These are phyloP conservation scores for Corythoichthys intestinalis DNA, from an alignment of 2,113 vertebrate species.

Conservation along the genomic window DNA sequence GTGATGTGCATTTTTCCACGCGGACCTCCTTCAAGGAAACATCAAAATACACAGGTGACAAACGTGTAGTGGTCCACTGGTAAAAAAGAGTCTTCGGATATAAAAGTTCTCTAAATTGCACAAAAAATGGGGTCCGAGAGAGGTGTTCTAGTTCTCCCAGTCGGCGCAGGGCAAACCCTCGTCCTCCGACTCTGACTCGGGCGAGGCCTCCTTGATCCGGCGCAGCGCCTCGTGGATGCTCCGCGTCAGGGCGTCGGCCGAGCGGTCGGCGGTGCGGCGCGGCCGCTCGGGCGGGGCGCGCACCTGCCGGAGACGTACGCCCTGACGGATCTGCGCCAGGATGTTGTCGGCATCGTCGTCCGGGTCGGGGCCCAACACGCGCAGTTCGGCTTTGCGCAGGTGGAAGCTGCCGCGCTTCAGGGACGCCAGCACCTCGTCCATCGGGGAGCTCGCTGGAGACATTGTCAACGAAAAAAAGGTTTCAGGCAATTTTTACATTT, in stretches of 20 bases:
- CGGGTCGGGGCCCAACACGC: slow-evolving; percentile 86
- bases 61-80: background rate
- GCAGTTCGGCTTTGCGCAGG: slow-evolving; percentile 92
- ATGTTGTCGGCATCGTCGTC: slow-evolving; percentile 94
- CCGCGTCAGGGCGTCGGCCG: slow-evolving; percentile 87
- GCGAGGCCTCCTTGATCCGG: slow-evolving; percentile 96
- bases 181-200: slow-evolving; percentile 95
- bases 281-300: slow-evolving; percentile 78
- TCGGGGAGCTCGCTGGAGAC: slow-evolving; percentile 86
- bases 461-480: background rate
- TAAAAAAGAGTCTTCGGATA: slow-evolving; percentile 8
- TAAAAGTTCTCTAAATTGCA: slow-evolving; percentile 35
- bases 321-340: slow-evolving; percentile 96
- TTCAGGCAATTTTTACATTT: too few species aligned
- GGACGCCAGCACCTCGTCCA: slow-evolving; percentile 97
- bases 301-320: slow-evolving; percentile 93
- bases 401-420: slow-evolving; percentile 96
- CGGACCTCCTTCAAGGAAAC: background rate
- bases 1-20: background rate
- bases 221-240: slow-evolving; percentile 96
- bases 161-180: slow-evolving; percentile 88
- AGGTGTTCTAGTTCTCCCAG: slow-evolving; percentile 83
- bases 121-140: background rate
- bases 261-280: slow-evolving; percentile 76
- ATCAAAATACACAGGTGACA: background rate